Conservation (phyloP, 2,888 invertebrate genomes). For the Ypsolopha scabrella region DNA sequence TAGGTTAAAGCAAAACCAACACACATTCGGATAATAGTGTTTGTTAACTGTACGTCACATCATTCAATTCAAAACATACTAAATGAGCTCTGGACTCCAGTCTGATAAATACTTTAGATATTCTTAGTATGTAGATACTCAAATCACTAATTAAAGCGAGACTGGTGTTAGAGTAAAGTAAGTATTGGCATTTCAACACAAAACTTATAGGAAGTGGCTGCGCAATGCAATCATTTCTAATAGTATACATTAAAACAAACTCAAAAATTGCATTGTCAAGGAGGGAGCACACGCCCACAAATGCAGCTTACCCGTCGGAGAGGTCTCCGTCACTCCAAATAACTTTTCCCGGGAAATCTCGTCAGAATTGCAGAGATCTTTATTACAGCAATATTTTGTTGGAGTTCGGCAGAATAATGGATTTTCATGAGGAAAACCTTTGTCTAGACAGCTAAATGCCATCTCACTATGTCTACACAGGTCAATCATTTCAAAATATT, state of each 20-base stretch:
- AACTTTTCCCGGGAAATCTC: slow-evolving; percentile 41
- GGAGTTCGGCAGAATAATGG: slow-evolving; percentile 49
- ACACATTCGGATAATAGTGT: slow-evolving; percentile 56
- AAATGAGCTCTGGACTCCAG: slow-evolving; percentile 11
- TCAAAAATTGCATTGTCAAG: slow-evolving; percentile 51
- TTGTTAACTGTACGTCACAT: slow-evolving; percentile 58
- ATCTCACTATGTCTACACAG: slow-evolving; percentile 41
- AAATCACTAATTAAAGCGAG: slow-evolving; percentile 54
- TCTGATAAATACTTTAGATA: slow-evolving; percentile 22
- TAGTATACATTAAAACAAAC: slow-evolving; percentile 50
- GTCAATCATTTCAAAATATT: slow-evolving; percentile 43
- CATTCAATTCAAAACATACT: slow-evolving; percentile 63
- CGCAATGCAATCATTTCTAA: slow-evolving; percentile 47
- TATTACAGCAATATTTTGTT: slow-evolving; percentile 56
- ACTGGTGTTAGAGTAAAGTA: slow-evolving; percentile 10
- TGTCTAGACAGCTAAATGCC: slow-evolving; percentile 70
- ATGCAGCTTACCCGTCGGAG: slow-evolving; percentile 52
- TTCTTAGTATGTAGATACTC: slow-evolving; percentile 58
- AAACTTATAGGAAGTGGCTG: slow-evolving; percentile 53
- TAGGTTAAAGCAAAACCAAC: slow-evolving; percentile 71
- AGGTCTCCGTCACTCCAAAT: slow-evolving; percentile 34
- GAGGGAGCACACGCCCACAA: slow-evolving; percentile 44
- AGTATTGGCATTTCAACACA: slow-evolving; percentile 65
- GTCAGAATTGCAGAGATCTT: slow-evolving; percentile 56
- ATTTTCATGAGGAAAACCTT: slow-evolving; percentile 68